Percentiles rank a stretch among this genome's conserved stretches.
Conservation (phyloP, 2,797 vertebrate genomes). For the Orestias chungarensis region DNA sequence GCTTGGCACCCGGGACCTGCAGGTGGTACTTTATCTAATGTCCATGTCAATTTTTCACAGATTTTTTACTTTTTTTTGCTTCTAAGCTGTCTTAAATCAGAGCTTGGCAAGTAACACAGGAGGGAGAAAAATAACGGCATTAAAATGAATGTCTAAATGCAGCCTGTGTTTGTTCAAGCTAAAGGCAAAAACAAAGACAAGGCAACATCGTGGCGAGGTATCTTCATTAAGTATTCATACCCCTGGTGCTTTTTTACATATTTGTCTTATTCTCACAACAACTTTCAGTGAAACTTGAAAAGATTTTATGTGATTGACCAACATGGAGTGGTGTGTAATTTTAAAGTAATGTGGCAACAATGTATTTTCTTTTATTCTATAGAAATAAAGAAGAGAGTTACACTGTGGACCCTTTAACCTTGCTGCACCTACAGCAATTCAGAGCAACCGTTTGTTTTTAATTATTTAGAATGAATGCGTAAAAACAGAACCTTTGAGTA, state of each 20-base stretch:
- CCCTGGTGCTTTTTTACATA: background rate
- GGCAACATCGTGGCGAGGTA: conserved; percentile 19
- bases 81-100: conserved; percentile 62
- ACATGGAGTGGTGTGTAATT: background rate
- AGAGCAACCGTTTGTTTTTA: background rate
- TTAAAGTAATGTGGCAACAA: background rate
- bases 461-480: background rate
- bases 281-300: background rate
- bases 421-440: background rate
- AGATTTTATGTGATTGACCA: background rate
- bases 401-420: background rate
- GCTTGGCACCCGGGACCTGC: conserved; percentile 81
- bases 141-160: conserved; percentile 48
- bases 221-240: background rate
- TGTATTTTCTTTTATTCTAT: too few species aligned
- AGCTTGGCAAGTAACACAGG: conserved; percentile 43
- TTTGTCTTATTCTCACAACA: background rate
- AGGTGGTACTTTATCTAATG: conserved; percentile 82
- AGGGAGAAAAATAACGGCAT: conserved; percentile 39
- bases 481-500: background rate
- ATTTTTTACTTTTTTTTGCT: conserved; percentile 41
- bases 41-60: conserved; percentile 76
- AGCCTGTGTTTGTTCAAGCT: conserved; percentile 36
- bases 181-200: conserved; percentile 40
- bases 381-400: background rate